phyloP scores from a whole-genome alignment of 2,113 vertebrate species.

The Bufo gargarizans region DNA sequence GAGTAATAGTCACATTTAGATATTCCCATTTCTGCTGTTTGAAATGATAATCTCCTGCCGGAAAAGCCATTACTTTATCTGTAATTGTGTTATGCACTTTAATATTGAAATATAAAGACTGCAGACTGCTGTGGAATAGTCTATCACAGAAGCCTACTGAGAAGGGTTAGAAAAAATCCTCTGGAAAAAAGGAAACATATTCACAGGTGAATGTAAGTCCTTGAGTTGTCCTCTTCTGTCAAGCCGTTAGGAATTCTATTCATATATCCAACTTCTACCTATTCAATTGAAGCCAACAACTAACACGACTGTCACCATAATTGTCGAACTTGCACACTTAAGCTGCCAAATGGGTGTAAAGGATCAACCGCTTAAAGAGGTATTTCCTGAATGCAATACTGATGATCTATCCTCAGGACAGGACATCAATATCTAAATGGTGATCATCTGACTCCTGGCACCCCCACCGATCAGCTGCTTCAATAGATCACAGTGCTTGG shows the following conservation, averaged over 20 bases:
- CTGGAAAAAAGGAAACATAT: not conserved
- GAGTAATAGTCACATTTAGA: not conserved
- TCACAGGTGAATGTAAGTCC: not conserved
- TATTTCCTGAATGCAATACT: no score
- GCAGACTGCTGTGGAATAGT: not conserved
- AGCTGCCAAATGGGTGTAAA: no score
- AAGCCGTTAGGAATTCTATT: not conserved
- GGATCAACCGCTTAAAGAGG: no score
- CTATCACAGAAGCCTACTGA: not conserved
- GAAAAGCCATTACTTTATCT: slow-evolving; percentile 7
- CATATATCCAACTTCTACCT: not conserved
- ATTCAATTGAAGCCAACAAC: not conserved
- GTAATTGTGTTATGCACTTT: slow-evolving; percentile 17
- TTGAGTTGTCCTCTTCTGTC: slow-evolving; percentile 3
- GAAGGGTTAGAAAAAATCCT: not conserved
- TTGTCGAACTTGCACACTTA: not conserved
- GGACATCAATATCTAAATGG: no score
- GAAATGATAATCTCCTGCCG: slow-evolving; percentile 2
- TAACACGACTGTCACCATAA: not conserved
- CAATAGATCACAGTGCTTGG: no score
- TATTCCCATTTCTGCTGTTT: slow-evolving; percentile 19
- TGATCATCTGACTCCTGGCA: no score
- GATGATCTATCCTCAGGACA: no score
- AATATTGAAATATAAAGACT: not conserved
- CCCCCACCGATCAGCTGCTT: no score